Evolutionary conservation across 2,113 vertebrate species (phyloP), one percentile per base, ranked within the genome.

Genomic region (Corythornis vintsioides): DNA sequence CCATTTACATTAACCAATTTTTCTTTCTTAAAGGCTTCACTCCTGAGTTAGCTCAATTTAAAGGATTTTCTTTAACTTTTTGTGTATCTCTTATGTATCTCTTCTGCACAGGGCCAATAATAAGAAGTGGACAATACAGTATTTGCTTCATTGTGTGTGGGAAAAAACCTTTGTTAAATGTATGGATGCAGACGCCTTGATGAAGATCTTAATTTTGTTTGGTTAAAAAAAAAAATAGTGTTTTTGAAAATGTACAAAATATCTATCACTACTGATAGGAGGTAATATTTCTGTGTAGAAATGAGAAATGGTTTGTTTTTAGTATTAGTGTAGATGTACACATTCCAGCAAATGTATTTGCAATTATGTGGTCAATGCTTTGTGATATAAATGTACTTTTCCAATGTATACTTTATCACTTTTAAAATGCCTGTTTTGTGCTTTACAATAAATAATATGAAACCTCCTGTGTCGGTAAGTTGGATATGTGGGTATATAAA

Each of bases 361-460:
- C 98, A 98, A 98, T 96, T 98, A 98, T 98, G 99, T 99, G 98
- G 98, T 99, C 98, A 97, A 98, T 98, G 98, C 97, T 99, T 98
- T 99, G 99, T 99, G 98, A 98, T 99, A 98, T 98, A 98, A 98
- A 99, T 99, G 98, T 99, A 99, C 98, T 98, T 98, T 98, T 99
- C 98, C 98, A 99, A 98, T 99, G 99, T 99, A 99, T 99, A 99
- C 99, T 99, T 99, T 98, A 98, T 99, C 99, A 98, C 98, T 99
- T 99, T 99, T 99, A 99, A 99, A 99, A 99, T 98, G 98, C 98
- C 98, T 98, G 98, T 99, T 98, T 99, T 99, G 98, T 99, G 99
- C 99, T 99, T 99, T 99, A 98, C 99, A 99, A 99, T 99, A 99
- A 99, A 99, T 99, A 98, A 99, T 99, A 99, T 99, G 98, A 99